Evolutionary conservation across 1,140 invertebrate genomes (phyloP).

Genomic region (Cherax quadricarinatus): DNA sequence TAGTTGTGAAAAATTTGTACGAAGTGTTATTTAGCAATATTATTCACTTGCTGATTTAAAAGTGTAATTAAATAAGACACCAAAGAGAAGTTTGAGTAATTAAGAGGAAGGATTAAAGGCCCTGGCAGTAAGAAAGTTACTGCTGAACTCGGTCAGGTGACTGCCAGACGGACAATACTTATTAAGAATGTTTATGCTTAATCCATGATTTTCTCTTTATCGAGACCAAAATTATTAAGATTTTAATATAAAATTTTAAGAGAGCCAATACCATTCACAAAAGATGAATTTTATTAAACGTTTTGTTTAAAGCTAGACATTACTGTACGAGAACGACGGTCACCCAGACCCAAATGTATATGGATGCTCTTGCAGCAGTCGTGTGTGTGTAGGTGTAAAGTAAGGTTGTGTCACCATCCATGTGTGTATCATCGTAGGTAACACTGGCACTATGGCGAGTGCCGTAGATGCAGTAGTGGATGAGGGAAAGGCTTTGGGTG

Average conservation of each 20-base stretch:
- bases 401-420: not conserved
- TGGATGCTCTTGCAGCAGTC: not conserved
- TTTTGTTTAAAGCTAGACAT: not conserved
- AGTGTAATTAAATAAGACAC: not conserved
- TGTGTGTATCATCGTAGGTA: not conserved
- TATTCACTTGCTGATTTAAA: not conserved
- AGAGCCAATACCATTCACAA: not conserved
- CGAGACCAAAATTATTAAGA: not conserved
- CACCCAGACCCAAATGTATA: not conserved
- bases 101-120: not conserved
- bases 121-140: constrained; percentile 1
- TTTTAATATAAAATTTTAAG: not conserved
- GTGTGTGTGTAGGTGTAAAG: constrained; percentile 3
- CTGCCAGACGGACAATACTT: constrained; percentile 18
- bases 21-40: not conserved
- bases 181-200: not conserved
- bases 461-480: constrained; percentile 41
- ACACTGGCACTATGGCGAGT: constrained; percentile 34
- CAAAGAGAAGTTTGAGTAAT: not conserved
- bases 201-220: not conserved
- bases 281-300: not conserved
- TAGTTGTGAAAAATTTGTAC: not conserved
- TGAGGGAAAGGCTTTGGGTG: constrained; percentile 18
- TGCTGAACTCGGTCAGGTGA: constrained; percentile 19
- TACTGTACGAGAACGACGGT: not conserved